Conservation (phyloP, 2,888 invertebrate species). For the Lamproptera curius region DNA sequence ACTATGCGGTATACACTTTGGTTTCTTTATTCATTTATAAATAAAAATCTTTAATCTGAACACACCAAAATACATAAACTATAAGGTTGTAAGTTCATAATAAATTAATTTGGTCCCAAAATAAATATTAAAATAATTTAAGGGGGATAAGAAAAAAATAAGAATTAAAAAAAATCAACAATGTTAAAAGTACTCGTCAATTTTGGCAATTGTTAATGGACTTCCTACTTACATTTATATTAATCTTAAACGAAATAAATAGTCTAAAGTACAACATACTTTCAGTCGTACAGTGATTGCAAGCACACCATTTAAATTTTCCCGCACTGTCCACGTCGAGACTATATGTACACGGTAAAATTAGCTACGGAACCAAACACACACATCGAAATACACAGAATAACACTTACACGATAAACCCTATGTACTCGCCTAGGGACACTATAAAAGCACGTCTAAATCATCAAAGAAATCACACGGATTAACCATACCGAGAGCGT, state of each 20-base stretch:
- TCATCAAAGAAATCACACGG: slow-evolving; percentile 51
- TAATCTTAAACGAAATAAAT: slow-evolving; percentile 71
- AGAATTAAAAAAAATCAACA: slow-evolving; percentile 64
- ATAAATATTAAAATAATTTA: slow-evolving; percentile 74
- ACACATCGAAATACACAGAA: slow-evolving; percentile 52
- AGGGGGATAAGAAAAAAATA: slow-evolving; percentile 57
- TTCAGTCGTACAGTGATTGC: slow-evolving; percentile 56
- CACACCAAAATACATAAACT: slow-evolving; percentile 69
- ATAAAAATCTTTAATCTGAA: slow-evolving; percentile 70
- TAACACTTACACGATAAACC: slow-evolving; percentile 56
- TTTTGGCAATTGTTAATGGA: slow-evolving; percentile 74
- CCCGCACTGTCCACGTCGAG: slow-evolving; percentile 43
- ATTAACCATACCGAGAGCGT: slow-evolving; percentile 47
- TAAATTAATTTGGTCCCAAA: slow-evolving; percentile 79
- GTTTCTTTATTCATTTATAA: slow-evolving; percentile 76
- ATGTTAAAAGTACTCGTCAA: slow-evolving; percentile 70
- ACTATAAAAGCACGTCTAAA: slow-evolving; percentile 64
- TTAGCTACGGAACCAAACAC: slow-evolving; percentile 53
- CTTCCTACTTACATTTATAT: slow-evolving; percentile 64
- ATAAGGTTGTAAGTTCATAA: slow-evolving; percentile 63
- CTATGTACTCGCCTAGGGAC: slow-evolving; percentile 59
- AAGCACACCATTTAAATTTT: slow-evolving; percentile 39
- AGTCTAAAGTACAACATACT: slow-evolving; percentile 58
- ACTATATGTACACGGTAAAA: slow-evolving; percentile 60
- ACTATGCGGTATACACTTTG: slow-evolving; percentile 73